A percentile compares a stretch with the other conserved stretches of the same genome.
These are phyloP conservation scores for Clistopyga incitator DNA, from an alignment of 2,888 invertebrate genomes.

Conservation along the genomic window DNA sequence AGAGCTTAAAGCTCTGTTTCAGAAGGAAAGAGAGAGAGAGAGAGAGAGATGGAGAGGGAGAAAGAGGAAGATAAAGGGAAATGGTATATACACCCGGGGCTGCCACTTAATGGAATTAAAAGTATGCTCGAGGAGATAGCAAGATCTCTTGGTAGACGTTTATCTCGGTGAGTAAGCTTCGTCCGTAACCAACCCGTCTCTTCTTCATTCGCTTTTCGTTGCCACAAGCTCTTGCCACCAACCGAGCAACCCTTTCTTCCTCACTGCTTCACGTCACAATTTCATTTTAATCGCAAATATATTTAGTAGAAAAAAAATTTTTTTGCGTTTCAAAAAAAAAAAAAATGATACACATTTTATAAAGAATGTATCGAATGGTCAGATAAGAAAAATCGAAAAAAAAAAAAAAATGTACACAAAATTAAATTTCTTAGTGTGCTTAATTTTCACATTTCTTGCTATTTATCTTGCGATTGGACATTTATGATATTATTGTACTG, in stretches of 20 bases:
- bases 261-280: constrained; percentile 50
- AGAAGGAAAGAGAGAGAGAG: constrained; percentile 42
- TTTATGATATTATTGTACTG: not conserved
- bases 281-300: constrained; percentile 63
- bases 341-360: too few relatives aligned
- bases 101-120: constrained; percentile 80
- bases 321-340: too few relatives aligned
- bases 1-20: constrained; percentile 49
- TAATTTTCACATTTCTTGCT: not conserved
- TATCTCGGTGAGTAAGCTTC: constrained; percentile 79
- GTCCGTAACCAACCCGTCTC: constrained; percentile 61
- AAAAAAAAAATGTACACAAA: not conserved
- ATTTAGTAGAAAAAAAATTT: constrained; percentile 3
- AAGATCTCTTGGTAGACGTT: constrained; percentile 73
- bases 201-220: constrained; percentile 43
- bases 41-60: constrained; percentile 50
- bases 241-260: constrained; percentile 16
- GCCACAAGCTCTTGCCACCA: constrained; percentile 51
- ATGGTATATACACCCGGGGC: constrained; percentile 69
- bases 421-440: not conserved
- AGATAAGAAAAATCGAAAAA: not conserved
- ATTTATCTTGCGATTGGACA: constrained; percentile 3
- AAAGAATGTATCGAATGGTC: not conserved
- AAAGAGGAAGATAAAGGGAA: not conserved
- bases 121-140: constrained; percentile 79